These are phyloP conservation scores for Gracilinanus agilis DNA, from an alignment of 2,113 vertebrate species.

Conservation along the genomic window DNA sequence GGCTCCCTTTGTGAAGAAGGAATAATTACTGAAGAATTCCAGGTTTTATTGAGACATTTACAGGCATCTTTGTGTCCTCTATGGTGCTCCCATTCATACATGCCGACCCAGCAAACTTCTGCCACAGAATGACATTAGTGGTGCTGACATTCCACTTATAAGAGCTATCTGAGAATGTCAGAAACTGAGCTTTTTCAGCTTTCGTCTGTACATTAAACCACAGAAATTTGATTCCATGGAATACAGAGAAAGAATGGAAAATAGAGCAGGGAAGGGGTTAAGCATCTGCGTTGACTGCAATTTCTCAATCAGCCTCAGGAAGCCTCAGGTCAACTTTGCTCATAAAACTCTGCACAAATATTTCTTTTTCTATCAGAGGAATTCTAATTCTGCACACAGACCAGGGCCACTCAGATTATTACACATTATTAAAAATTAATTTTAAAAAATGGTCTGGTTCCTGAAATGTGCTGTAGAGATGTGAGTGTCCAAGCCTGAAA, in stretches of 20 bases:
- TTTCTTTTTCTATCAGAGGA: constrained; percentile 87
- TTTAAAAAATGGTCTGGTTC: constrained; percentile 82
- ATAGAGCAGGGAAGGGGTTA: constrained; percentile 82
- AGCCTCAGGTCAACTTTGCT: constrained; percentile 90
- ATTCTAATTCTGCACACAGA: constrained; percentile 89
- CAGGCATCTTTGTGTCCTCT: constrained; percentile 30
- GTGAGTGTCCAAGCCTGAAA: constrained; percentile 67
- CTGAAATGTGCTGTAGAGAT: constrained; percentile 75
- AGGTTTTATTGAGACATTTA: neutral
- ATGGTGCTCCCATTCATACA: neutral
- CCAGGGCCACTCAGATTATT: constrained; percentile 88
- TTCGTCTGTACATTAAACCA: constrained; percentile 63
- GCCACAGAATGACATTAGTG: neutral
- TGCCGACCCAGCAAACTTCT: neutral
- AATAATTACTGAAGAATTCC: neutral
- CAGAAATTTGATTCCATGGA: constrained; percentile 33
- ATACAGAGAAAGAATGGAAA: constrained; percentile 32
- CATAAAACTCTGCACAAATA: constrained; percentile 91
- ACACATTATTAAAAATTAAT: constrained; percentile 94
- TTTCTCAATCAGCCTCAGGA: constrained; percentile 88
- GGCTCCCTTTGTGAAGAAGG: neutral
- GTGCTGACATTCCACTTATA: constrained; percentile 41
- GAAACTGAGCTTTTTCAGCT: neutral
- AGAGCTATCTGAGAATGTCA: constrained; percentile 13
- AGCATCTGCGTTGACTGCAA: constrained; percentile 79